Base-by-base conservation (phyloP, 2,113 vertebrate species). In the Eupsittula cactorum region DNA sequence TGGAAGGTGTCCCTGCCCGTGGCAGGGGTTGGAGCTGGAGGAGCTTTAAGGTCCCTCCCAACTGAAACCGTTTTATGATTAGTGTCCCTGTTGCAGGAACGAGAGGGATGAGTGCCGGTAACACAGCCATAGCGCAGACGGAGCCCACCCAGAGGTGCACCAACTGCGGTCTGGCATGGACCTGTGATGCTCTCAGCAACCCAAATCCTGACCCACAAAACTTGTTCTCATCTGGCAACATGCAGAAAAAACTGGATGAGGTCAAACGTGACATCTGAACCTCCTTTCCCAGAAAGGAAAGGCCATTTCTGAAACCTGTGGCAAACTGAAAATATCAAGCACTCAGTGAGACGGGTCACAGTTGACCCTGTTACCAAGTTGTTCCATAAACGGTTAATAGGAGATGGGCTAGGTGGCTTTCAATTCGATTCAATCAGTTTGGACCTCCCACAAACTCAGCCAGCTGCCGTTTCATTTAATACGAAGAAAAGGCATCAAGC, bases 111-210 rank as follows among this genome's bases (percentile, higher is more conserved):
- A 68, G 49, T 17, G 49, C 37, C 21, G 31, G 27, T 20, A 70
- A 41, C 25, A 41, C 25, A 42, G 50, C 29, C 29, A 64, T 37
- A 29, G 37, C 9, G 42, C 16, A 14, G 75, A 55, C 14, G 28
- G 68, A 60, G 71, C 46, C 44, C 46, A 49, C 21, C 23, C 7
- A 7, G 57, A 42, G 55, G 16, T 49, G 53, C 16, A n/a, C 41
- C 16, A 20, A 1, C 15, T 17, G 15, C 10, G 41, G 9, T 76
- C 17, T 55, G 28, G 15, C 1, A 0, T n/a, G 19, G 50, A 65
- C 23, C 4, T 0, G 27, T 4, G 35, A 21, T 16, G 39, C 31
- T 20, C 47, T 81, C 65, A 41, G 52, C 19, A 52, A 44, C 65
- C 16, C 33, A 18, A 73, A 33, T 31, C 33, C 77, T 33, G 21